Base-by-base conservation (phyloP, 92 coral and sea anemone genomes). In the Phenganax subtilis region DNA sequence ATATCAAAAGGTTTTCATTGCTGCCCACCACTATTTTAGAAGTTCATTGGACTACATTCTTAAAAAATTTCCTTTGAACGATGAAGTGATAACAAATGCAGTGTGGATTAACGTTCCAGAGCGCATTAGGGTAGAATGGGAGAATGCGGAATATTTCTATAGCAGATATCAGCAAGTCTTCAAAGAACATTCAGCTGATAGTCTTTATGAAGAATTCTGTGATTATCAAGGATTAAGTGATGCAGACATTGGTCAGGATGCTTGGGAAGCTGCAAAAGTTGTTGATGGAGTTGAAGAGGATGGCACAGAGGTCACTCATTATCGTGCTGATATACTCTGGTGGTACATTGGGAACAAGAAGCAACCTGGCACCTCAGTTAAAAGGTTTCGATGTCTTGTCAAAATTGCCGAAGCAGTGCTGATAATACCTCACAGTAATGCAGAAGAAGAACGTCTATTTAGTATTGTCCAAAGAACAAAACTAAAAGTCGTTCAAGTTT, bases 381-480 rank as follows among this genome's bases (percentile, higher is more conserved):
- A 58, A 47, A 60, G 77, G 75, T 74, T 80, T 70, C n/a, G 31
- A 15, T 44, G 85, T 70, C 75, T 88, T 12, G 70, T 44, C 47
- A 84, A 80, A 30, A 87, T 87, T 25, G 82, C 85, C 81, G 47
- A 37, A 37, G 47, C 47, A 37, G 47, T 37, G 47, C 3, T 37
- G 47, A 37, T 37, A 37, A 37, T 37, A 37, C 47, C 47, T 37
- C 47, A 37, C 47, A 37, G 47, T 37, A 37, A 37, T 37, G 47
- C 47, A 37, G 5, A 37, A 37, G 47, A 37, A 37, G 47, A 37
- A 37, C 47, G 47, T 37, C 47, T 37, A 37, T 87, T 87, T 37
- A 84, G 88, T 37, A 83, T 87, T 12, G 87, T 87, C 9, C 15
- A 44, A 83, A 75, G 56, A 83, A 87, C 81, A 87, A 87, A 64